Evolutionary conservation across 2,797 vertebrate genomes (phyloP), one percentile per base, ranked within the genome.

Genomic region (Iguana delicatissima): DNA sequence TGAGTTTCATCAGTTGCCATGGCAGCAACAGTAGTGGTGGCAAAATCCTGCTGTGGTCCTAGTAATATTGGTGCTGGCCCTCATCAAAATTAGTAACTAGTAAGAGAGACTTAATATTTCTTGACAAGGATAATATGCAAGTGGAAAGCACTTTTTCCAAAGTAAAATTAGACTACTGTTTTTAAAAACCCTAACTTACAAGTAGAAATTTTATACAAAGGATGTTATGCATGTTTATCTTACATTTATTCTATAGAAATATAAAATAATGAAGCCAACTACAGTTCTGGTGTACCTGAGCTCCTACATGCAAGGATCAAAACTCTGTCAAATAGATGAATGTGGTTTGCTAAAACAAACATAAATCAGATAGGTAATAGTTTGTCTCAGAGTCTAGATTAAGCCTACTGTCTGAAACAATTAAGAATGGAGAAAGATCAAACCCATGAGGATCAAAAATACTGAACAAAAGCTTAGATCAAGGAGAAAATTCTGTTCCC

Each of bases 341-440:
- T 14, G 29, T 55, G 9, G 24, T 69, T 80, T 42, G 72, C 80
- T 90, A 90, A 90, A 42, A 80, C 50, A 80, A 72, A 86, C 62
- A 59, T 32, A 85, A 80, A 57, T 80, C 50, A 57, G 35, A 42
- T 46, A 90, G 12, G 50, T 16, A 85, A 38, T 20, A 46, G 32
- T 14, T 38, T 6, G 59, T 20, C 57, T 76, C 4, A 76, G 35
- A 42, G 73, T 62, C 88, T 80, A 69, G 10, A 32, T 32, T 52
- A 57, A 26, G 62, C 42, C n/a, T 85, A n/a, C 83, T 85, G 74
- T 29, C n/a, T 52, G 16, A 46, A 67, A 32, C 50, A 85, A 85
- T 89, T 89, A 80, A 62, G 62, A 85, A 79, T 57, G 72, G 46
- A 14, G 18, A 67, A 6, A 57, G 62, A 90, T 90, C 26, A 72